Evolutionary conservation across 2,113 vertebrate species (phyloP).

Genomic region (Haemorhous mexicanus): DNA sequence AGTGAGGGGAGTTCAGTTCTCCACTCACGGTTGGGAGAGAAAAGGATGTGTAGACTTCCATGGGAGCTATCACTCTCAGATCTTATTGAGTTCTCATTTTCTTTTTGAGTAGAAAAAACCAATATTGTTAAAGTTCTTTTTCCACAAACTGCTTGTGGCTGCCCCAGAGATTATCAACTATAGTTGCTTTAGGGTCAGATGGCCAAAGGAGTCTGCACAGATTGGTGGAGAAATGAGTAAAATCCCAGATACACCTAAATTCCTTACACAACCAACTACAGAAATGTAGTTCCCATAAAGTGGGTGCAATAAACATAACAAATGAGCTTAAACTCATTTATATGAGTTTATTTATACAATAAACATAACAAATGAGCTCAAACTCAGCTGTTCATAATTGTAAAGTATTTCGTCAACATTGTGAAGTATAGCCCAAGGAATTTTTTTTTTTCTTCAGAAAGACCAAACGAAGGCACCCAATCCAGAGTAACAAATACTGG

Average conservation of each 20-base stretch:
- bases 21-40: neutral
- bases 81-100: neutral
- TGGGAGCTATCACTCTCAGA: neutral
- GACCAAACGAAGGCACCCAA: neutral
- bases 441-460: neutral
- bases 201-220: neutral
- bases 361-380: neutral
- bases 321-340: neutral
- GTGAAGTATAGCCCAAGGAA: neutral
- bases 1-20: neutral
- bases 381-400: neutral
- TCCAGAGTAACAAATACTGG: neutral
- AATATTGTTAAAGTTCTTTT: neutral
- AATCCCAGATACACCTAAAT: neutral
- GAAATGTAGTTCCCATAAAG: neutral
- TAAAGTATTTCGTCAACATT: neutral
- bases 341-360: neutral
- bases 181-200: neutral
- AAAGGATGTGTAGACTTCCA: neutral
- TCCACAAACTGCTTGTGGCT: neutral
- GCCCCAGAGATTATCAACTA: neutral
- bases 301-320: neutral
- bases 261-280: neutral
- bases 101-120: neutral
- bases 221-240: neutral